Conservation (phyloP, 1,140 invertebrate species). For the Drosophila watanabei region DNA sequence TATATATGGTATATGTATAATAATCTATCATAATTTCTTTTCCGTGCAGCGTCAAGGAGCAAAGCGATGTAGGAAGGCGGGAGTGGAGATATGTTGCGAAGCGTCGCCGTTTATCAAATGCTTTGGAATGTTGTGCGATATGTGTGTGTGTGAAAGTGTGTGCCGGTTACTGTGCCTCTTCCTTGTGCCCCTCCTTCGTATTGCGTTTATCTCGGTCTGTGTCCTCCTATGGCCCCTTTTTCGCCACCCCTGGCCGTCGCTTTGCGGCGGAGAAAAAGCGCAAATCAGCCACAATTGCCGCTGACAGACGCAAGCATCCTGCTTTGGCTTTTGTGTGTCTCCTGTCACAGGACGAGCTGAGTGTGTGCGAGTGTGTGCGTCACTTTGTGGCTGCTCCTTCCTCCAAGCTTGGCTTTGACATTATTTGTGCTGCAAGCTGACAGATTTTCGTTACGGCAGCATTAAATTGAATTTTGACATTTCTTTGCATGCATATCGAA, state of each 20-base stretch:
- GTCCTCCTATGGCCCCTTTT: neutral
- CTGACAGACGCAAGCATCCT: constrained; percentile 78
- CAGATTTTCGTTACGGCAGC: constrained; percentile 78
- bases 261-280: constrained; percentile 64
- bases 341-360: constrained; percentile 35
- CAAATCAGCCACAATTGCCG: constrained; percentile 82
- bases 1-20: neutral
- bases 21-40: neutral
- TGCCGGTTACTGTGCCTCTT: neutral
- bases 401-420: constrained; percentile 71
- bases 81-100: neutral
- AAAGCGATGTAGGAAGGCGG: neutral
- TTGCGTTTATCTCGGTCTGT: constrained; percentile 43
- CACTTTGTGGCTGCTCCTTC: constrained; percentile 42
- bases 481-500: constrained; percentile 71
- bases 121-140: constrained; percentile 59
- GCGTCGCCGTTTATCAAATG: constrained; percentile 72
- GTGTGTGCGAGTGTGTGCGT: constrained; percentile 3
- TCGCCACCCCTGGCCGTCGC: neutral
- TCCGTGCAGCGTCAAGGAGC: neutral
- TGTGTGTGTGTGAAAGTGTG: constrained; percentile 6
- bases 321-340: constrained; percentile 62
- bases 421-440: constrained; percentile 83
- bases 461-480: constrained; percentile 84
- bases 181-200: neutral